Percentiles rank a stretch among this genome's conserved stretches.
These are phyloP conservation scores for Himalopsyche anomala DNA, from an alignment of 2,888 invertebrate genomes.

Conservation along the genomic window DNA sequence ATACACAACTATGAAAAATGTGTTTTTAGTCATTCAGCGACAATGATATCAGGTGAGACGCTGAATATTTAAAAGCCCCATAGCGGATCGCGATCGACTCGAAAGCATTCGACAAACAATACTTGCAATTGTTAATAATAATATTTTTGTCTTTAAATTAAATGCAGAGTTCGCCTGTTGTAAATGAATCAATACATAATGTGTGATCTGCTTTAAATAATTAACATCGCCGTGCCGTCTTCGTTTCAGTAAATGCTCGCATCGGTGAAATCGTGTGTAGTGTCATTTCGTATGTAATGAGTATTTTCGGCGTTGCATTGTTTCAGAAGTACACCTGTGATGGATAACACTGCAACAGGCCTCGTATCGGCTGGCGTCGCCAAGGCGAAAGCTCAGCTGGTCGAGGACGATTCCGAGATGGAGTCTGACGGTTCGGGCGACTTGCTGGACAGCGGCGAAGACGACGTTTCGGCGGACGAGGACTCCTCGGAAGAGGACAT, in stretches of 20 bases:
- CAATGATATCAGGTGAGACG: slow-evolving; percentile 53
- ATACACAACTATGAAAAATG: slow-evolving; percentile 53
- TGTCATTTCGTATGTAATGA: slow-evolving; percentile 44
- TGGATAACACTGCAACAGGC: slow-evolving; percentile 60
- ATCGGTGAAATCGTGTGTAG: slow-evolving; percentile 40
- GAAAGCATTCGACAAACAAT: slow-evolving; percentile 58
- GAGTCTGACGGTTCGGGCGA: slow-evolving; percentile 66
- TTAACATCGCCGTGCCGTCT: not conserved
- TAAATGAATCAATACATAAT: not conserved
- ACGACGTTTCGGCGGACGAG: slow-evolving; percentile 73
- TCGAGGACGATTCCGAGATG: slow-evolving; percentile 56
- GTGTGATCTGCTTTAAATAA: not conserved
- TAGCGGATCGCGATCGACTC: not conserved
- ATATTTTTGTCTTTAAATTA: slow-evolving; percentile 48
- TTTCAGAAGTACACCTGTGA: slow-evolving; percentile 55
- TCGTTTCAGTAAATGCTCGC: not conserved
- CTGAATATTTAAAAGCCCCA: not conserved
- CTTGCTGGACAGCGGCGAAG: slow-evolving; percentile 67
- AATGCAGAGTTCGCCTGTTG: not conserved
- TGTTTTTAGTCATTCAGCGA: slow-evolving; percentile 53
- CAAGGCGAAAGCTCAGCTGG: slow-evolving; percentile 70
- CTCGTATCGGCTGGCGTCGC: slow-evolving; percentile 68
- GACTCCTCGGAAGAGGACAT: slow-evolving; percentile 72
- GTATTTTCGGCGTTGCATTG: slow-evolving; percentile 53
- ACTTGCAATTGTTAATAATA: slow-evolving; percentile 58